Conservation (phyloP, 2,888 invertebrate species). For the Trichopoda pennipes region DNA sequence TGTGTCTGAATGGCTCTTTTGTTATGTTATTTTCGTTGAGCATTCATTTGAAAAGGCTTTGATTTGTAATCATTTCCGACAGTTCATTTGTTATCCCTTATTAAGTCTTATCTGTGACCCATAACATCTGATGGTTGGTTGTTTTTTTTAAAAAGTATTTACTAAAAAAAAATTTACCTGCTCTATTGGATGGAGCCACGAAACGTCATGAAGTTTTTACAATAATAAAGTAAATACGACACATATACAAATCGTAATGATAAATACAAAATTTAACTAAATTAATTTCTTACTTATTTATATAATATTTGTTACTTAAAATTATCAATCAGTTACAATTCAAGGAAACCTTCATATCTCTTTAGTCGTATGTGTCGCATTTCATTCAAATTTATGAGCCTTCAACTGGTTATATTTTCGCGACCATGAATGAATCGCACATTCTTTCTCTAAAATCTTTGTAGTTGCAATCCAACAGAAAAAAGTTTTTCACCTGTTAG, state of each 20-base stretch:
- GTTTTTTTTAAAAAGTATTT: not conserved
- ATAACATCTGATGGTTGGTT: conserved; percentile 66
- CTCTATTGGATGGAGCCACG: conserved; percentile 6
- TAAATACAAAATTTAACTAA: too few relatives aligned
- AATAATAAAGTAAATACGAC: not conserved
- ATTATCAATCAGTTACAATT: too few relatives aligned
- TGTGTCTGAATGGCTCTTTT: conserved; percentile 37
- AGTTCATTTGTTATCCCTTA: conserved; percentile 66
- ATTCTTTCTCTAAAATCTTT: too few relatives aligned
- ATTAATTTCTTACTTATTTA: too few relatives aligned
- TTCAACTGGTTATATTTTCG: too few relatives aligned
- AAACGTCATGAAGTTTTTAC: not conserved
- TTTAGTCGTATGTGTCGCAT: too few relatives aligned
- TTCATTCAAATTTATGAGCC: too few relatives aligned
- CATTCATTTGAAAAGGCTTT: conserved; percentile 65
- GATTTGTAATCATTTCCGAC: conserved; percentile 68
- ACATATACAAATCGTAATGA: not conserved
- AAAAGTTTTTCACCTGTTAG: too few relatives aligned
- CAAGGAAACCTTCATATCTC: too few relatives aligned
- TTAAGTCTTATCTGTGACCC: conserved; percentile 65
- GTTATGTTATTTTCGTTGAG: conserved; percentile 51
- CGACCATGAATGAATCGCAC: too few relatives aligned
- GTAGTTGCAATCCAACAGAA: too few relatives aligned
- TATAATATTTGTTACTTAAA: too few relatives aligned
- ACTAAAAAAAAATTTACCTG: conserved; percentile 4